These are phyloP conservation scores for Aporophyla lueneburgensis DNA, from an alignment of 2,888 invertebrate species.

Conservation along the genomic window DNA sequence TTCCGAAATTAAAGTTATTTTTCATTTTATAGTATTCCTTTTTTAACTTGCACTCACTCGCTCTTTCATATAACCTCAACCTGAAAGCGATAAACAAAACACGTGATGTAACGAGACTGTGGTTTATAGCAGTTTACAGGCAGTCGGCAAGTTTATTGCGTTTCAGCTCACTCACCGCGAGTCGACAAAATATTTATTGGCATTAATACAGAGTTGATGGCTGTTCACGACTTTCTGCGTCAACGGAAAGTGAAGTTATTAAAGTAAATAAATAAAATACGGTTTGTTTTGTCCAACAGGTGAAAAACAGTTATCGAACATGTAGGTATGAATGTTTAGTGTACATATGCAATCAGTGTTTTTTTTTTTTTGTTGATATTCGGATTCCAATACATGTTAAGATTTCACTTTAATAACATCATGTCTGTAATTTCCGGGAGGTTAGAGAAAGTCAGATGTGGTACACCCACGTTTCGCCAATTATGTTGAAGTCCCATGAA, in stretches of 20 bases:
- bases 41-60: neutral
- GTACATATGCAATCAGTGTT: no score
- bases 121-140: conserved; percentile 73
- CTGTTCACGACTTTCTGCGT: neutral
- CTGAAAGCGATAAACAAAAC: conserved; percentile 72
- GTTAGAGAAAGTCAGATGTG: no score
- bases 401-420: no score
- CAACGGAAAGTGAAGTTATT: neutral
- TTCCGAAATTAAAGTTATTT: no score
- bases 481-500: no score
- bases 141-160: conserved; percentile 68
- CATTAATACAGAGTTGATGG: conserved; percentile 58
- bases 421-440: no score
- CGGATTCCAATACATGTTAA: no score
- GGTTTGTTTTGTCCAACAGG: neutral
- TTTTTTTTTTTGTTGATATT: no score
- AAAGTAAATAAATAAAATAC: neutral
- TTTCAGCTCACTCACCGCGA: conserved; percentile 63
- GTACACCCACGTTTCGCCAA: no score
- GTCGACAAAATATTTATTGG: conserved; percentile 72
- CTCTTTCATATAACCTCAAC: conserved; percentile 33
- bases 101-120: conserved; percentile 67
- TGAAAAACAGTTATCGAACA: neutral
- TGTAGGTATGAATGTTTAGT: no score
- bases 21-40: no score